These are phyloP conservation scores for Characodon lateralis DNA, from an alignment of 2,797 vertebrate genomes.

Conservation along the genomic window DNA sequence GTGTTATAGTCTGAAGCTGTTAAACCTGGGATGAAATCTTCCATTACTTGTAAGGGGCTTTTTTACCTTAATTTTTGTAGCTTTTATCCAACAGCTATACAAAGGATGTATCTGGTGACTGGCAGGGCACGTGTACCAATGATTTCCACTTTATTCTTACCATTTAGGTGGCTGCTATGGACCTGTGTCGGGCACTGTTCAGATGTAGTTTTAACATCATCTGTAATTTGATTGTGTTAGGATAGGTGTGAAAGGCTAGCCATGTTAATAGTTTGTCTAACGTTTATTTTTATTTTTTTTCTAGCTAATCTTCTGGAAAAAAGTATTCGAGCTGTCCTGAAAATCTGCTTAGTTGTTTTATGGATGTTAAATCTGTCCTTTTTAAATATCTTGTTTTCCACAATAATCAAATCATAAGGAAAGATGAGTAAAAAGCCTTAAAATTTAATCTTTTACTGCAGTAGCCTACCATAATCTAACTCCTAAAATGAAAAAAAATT, in stretches of 20 bases:
- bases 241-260: neutral
- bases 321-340: neutral
- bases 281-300: neutral
- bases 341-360: neutral
- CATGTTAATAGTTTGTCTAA: neutral
- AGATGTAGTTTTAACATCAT: neutral
- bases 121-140: neutral
- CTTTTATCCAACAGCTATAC: neutral
- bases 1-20: neutral
- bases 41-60: neutral
- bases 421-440: neutral
- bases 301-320: neutral
- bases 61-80: neutral
- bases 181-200: neutral
- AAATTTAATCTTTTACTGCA: neutral
- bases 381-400: neutral
- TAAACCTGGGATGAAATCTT: neutral
- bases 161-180: neutral
- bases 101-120: neutral
- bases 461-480: neutral
- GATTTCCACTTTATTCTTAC: neutral
- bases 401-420: neutral
- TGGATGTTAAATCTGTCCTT: neutral
- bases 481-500: neutral
- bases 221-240: neutral